These are phyloP conservation scores for Prenolepis imparis DNA, from an alignment of 2,888 invertebrate species.

Conservation along the genomic window DNA sequence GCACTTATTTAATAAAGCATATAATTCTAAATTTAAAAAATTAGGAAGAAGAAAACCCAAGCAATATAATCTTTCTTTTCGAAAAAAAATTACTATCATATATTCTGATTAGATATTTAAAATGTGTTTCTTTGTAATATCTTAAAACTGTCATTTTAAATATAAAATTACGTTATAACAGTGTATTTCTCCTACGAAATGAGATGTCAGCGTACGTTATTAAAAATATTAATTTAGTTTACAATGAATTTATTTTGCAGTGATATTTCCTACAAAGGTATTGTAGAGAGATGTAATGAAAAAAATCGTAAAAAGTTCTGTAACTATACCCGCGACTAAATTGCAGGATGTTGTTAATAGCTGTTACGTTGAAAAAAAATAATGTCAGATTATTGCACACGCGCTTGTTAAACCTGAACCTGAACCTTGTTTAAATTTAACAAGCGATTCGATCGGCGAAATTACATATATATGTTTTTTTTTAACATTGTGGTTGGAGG, in stretches of 20 bases:
- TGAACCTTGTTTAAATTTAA: slow-evolving; percentile 51
- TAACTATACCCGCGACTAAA: not conserved
- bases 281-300: slow-evolving; percentile 4
- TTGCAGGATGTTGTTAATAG: slow-evolving; percentile 17
- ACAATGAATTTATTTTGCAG: not conserved
- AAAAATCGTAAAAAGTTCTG: not conserved
- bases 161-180: not conserved
- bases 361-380: slow-evolving; percentile 17
- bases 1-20: not conserved
- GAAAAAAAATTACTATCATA: not conserved
- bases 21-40: not conserved
- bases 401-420: not conserved
- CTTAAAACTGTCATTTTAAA: not conserved
- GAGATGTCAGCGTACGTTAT: not conserved
- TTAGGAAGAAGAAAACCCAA: not conserved
- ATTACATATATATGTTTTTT: slow-evolving; percentile 9
- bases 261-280: not conserved
- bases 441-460: slow-evolving; percentile 29
- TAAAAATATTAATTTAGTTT: not conserved
- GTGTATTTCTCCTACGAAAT: not conserved
- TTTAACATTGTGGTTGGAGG: slow-evolving; percentile 15
- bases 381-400: slow-evolving; percentile 12
- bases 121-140: not conserved
- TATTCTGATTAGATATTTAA: not conserved
- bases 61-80: not conserved